Evolutionary conservation across 1,140 invertebrate genomes (phyloP).

Genomic region (Physella acuta): DNA sequence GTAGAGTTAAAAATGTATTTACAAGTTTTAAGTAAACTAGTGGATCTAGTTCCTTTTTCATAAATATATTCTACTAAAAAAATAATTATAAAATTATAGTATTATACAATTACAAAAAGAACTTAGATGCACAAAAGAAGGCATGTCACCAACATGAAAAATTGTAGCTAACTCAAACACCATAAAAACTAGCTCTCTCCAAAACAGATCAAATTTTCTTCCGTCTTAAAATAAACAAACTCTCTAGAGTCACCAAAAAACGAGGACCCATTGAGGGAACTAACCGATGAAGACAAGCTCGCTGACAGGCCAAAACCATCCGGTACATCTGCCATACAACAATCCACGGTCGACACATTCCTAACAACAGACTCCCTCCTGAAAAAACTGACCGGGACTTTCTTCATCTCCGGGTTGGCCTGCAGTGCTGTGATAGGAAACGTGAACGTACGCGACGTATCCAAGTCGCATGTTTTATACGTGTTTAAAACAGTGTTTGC

Average conservation of each 20-base stretch:
- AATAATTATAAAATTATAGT: too few species aligned
- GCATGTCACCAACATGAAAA: too few species aligned
- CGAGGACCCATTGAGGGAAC: not conserved
- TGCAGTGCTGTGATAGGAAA: conserved; percentile 18
- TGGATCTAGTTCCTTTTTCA: too few species aligned
- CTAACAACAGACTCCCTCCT: conserved; percentile 2
- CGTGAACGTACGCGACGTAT: not conserved
- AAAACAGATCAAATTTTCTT: not conserved
- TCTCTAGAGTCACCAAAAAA: not conserved
- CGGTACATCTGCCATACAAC: too few species aligned
- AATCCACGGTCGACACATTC: too few species aligned
- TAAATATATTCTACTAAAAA: too few species aligned
- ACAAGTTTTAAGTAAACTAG: too few species aligned
- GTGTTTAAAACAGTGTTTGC: not conserved
- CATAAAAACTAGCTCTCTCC: not conserved
- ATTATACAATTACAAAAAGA: too few species aligned
- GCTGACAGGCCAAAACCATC: not conserved
- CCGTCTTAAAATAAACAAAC: not conserved
- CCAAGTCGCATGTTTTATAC: not conserved
- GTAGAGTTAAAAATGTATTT: too few species aligned
- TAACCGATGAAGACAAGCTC: not conserved
- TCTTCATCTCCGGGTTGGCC: conserved; percentile 14
- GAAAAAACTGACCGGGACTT: not conserved
- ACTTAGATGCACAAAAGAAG: too few species aligned
- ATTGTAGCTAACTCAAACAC: too few species aligned